Percentiles rank a stretch among this genome's conserved stretches.
Evolutionary conservation across 2,113 vertebrate genomes (phyloP).

Genomic region (Caracal caracal): DNA sequence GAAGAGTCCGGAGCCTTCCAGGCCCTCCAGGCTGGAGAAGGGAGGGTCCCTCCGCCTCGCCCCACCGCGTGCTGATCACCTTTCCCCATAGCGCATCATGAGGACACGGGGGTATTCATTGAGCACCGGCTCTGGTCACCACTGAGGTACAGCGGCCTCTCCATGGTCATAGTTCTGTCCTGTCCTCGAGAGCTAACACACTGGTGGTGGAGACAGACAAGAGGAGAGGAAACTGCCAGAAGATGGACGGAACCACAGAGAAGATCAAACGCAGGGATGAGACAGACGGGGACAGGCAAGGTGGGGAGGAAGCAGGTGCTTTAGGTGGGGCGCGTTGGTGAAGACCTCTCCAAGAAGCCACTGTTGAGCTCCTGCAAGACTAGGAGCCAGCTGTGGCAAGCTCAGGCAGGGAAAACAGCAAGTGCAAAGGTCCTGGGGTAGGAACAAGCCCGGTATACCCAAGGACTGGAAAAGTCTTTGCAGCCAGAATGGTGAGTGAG

Average conservation of each 20-base stretch:
- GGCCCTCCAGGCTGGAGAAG: not conserved
- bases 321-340: not conserved
- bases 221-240: not conserved
- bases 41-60: not conserved
- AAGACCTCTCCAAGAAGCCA: not conserved
- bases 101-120: not conserved
- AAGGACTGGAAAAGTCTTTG: not conserved
- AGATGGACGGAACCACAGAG: not conserved
- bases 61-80: fast-evolving
- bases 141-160: fast-evolving
- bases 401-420: not conserved
- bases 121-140: fast-evolving
- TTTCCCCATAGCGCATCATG: not conserved
- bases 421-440: not conserved
- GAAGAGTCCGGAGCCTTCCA: not conserved
- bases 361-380: not conserved
- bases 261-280: not conserved
- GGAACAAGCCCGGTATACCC: not conserved
- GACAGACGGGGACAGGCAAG: fast-evolving
- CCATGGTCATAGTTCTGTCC: fast-evolving
- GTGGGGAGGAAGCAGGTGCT: not conserved
- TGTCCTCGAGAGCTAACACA: not conserved
- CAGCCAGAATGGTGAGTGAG: fast-evolving
- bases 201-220: not conserved
- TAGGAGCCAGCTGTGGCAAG: not conserved